Evolutionary conservation across 1,140 invertebrate genomes (phyloP).

Genomic region (Brachionus asplanchnoidis): DNA sequence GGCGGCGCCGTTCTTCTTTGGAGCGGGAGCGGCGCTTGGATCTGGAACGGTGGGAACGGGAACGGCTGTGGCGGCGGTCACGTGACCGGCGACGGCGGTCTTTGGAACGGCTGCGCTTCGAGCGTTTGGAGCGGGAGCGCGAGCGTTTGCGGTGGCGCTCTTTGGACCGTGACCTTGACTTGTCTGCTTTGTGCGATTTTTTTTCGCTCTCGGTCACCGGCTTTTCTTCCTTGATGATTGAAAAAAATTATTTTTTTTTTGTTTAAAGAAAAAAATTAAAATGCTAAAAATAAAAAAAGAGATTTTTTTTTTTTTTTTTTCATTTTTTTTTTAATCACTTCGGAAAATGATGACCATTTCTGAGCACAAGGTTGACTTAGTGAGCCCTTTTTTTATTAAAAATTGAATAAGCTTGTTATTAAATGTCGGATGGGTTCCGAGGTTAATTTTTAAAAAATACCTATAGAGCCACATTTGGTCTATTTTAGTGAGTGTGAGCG

Average conservation of each 20-base stretch:
- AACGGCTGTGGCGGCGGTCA: not conserved
- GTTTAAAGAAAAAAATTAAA: not conserved
- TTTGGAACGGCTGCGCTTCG: constrained; percentile 29
- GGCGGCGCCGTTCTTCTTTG: not conserved
- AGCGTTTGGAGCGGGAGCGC: not conserved
- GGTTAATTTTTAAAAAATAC: not conserved
- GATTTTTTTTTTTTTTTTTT: not conserved
- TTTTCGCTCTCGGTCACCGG: not conserved
- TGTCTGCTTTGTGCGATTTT: not conserved
- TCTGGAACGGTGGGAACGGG: not conserved
- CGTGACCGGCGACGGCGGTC: not conserved
- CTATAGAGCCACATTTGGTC: not conserved
- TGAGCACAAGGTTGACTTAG: not conserved
- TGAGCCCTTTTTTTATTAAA: not conserved
- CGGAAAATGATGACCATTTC: not conserved
- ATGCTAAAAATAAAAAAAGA: not conserved
- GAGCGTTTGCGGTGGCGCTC: not conserved
- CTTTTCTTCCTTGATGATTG: not conserved
- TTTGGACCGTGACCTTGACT: not conserved
- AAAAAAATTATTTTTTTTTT: too few relatives aligned
- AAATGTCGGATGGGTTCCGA: not conserved
- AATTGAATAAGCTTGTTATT: not conserved
- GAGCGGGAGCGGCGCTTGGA: not conserved
- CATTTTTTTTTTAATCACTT: not conserved
- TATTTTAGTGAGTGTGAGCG: not conserved